These are phyloP conservation scores for Cryptoprocta ferox DNA, from an alignment of 2,797 vertebrate species.

Conservation along the genomic window DNA sequence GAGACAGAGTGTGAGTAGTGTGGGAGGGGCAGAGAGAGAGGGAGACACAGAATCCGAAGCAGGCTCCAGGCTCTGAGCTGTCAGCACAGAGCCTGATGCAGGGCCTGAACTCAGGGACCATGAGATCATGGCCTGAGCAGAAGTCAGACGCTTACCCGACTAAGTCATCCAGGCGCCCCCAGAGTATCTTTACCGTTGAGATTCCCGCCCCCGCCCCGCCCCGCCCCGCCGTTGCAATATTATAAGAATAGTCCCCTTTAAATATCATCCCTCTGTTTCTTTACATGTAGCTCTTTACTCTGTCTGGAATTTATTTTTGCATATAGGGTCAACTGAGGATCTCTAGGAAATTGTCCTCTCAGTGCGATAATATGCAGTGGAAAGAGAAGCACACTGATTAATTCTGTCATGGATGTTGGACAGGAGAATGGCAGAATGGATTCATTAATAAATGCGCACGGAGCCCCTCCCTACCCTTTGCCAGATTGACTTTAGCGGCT, in stretches of 20 bases:
- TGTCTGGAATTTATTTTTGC: neutral
- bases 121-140: too few relatives aligned
- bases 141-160: too few relatives aligned
- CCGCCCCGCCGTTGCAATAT: neutral
- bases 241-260: neutral
- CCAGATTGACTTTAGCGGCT: neutral
- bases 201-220: too few relatives aligned
- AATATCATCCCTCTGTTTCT: neutral
- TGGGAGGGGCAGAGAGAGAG: too few relatives aligned
- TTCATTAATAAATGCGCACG: neutral
- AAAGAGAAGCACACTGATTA: neutral
- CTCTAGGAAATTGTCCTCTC: neutral
- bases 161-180: too few relatives aligned
- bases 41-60: too few relatives aligned
- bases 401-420: neutral
- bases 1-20: too few relatives aligned
- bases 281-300: neutral
- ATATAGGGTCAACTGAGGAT: neutral
- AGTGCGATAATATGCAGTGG: neutral
- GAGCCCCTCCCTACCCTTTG: neutral
- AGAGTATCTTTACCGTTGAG: neutral
- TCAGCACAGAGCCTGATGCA: too few relatives aligned
- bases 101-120: too few relatives aligned
- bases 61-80: too few relatives aligned
- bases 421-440: neutral